A percentile compares a stretch with the other conserved stretches of the same genome.
Evolutionary conservation across 2,113 vertebrate species (phyloP).

Genomic region (Macroglossus sobrinus): DNA sequence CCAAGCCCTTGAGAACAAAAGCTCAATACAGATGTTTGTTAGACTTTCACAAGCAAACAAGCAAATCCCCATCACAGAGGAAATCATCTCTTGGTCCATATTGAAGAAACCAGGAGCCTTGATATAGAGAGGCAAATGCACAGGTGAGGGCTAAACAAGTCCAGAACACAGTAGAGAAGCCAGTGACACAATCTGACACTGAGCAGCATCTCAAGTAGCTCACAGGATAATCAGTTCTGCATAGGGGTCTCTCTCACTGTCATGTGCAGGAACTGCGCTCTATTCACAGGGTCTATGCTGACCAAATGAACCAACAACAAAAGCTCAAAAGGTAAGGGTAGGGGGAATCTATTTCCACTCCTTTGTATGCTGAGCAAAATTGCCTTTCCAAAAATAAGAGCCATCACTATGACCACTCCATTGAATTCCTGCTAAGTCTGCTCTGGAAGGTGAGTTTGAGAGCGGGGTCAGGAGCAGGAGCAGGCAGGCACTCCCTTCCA

Average conservation of each 20-base stretch:
- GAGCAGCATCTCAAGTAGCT: background rate
- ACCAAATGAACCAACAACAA: background rate
- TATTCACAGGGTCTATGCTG: background rate
- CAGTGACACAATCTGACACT: background rate
- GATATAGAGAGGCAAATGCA: background rate
- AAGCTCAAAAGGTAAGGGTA: background rate
- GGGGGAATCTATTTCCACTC: slow-evolving; percentile 1
- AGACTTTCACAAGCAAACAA: background rate
- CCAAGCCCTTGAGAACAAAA: background rate
- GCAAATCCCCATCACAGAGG: background rate
- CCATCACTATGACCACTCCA: background rate
- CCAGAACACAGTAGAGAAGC: background rate
- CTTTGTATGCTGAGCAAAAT: background rate
- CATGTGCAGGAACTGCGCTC: background rate
- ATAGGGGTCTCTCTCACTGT: background rate
- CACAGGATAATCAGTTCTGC: background rate
- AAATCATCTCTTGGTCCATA: background rate
- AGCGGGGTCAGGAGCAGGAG: slow-evolving; percentile 3
- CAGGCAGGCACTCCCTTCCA: background rate
- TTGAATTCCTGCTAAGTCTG: background rate
- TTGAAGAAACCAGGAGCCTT: background rate
- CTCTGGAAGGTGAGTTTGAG: slow-evolving; percentile 34
- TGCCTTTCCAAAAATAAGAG: slow-evolving; percentile 50
- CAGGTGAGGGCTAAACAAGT: background rate
- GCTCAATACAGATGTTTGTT: background rate